A percentile compares a stretch with the other conserved stretches of the same genome.
Conservation (phyloP, 1,140 invertebrate species). For the Zaprionus inermis region DNA sequence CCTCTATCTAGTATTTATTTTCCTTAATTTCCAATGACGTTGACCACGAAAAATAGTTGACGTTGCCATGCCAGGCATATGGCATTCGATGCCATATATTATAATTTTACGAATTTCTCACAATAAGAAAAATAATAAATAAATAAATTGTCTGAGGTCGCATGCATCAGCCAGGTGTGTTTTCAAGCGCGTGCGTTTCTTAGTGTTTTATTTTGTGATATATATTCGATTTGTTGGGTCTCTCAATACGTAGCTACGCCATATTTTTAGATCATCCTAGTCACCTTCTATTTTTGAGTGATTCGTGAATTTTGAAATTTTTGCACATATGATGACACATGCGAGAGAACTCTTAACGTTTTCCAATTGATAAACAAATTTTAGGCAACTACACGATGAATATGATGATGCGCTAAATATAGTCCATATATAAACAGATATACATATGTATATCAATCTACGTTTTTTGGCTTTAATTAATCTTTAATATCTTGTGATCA, state of each 20-base stretch:
- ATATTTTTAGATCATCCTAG: conserved; percentile 71
- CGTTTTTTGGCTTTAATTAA: conserved; percentile 62
- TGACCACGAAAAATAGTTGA: conserved; percentile 61
- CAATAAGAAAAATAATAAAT: conserved; percentile 29
- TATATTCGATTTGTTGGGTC: conserved; percentile 32
- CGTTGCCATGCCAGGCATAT: conserved; percentile 45
- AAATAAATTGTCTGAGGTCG: conserved; percentile 54
- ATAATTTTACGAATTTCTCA: conserved; percentile 33
- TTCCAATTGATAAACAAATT: conserved; percentile 52
- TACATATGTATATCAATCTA: conserved; percentile 22
- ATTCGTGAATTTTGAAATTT: conserved; percentile 69
- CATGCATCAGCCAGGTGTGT: conserved; percentile 61
- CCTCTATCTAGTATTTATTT: conserved; percentile 10
- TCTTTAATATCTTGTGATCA: conserved; percentile 55
- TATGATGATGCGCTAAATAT: conserved; percentile 56
- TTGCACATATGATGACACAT: conserved; percentile 73
- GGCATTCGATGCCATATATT: conserved; percentile 38
- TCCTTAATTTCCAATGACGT: conserved; percentile 53
- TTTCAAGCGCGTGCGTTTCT: conserved; percentile 11
- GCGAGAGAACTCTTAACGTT: conserved; percentile 42
- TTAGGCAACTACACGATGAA: conserved; percentile 22
- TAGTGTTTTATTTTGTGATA: conserved; percentile 23
- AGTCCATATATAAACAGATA: conserved; percentile 28
- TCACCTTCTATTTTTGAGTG: conserved; percentile 71
- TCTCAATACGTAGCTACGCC: conserved; percentile 42